Base-by-base conservation (phyloP, 2,888 invertebrate genomes). In the Andrena fulva region DNA sequence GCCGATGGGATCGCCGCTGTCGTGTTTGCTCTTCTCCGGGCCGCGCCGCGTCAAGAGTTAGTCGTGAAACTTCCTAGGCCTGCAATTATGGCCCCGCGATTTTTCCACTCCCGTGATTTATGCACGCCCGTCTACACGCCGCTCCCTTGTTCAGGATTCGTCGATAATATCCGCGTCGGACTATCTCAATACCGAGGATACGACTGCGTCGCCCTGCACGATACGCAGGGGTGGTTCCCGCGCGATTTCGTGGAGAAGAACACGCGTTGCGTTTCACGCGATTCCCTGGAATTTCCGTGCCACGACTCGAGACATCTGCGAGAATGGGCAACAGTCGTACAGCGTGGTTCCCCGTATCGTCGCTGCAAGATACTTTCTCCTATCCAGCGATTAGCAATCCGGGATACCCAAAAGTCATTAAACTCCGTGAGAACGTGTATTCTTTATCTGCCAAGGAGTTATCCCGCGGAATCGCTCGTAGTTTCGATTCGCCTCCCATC, bases 361-460 rank as follows among this genome's bases (percentile, higher is more conserved):
- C 63, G 66, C 56, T 75, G 77, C 63, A 64, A 64, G 77, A 80
- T 77, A 86, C 87, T 88, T 88, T 88, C 87, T 88, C 88, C 71
- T 77, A 75, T 80, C 68, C 72, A 31, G 31, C 69, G 77, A 88
- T 83, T 83, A 82, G 75, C 62, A 69, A 69, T 68, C 48, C 71
- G 50, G 56, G 69, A 86, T 88, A 88, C 84, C 80, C 80, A 74
- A 85, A 87, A 87, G 80, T 71, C 84, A 82, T 88, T 88, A 88
- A 78, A 86, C 78, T 60, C 80, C 74, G 63, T 66, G 79, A 68
- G 80, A 81, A 79, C 74, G 59, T 48, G 68, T 56, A 76, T 74
- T 64, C 42, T 79, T 77, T 74, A 64, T 67, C 78, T 76, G 12
- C 24, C 6, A 10, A 6, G 1, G 42, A 16, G 33, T 20, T 73